phyloP scores from a whole-genome alignment of 2,797 vertebrate species.

The Melanotaenia trifasciata region DNA sequence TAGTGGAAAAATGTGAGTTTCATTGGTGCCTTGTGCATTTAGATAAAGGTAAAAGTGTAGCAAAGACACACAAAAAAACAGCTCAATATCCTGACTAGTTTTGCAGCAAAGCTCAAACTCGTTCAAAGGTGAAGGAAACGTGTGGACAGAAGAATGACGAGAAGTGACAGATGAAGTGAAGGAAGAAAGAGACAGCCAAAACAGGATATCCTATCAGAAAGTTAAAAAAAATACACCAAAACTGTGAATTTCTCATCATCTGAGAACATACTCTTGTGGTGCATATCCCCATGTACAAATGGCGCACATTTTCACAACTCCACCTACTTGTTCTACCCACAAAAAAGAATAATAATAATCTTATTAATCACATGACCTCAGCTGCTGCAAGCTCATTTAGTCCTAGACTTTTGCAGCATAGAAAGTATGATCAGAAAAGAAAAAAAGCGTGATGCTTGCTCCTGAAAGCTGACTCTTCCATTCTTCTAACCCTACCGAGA shows the following conservation, averaged over 20 bases:
- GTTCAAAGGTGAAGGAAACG: constrained; percentile 8
- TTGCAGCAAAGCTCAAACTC: constrained; percentile 13
- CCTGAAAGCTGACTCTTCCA: constrained; percentile 59
- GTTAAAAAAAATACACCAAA: background rate
- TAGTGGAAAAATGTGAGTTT: background rate
- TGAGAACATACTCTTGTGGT: background rate
- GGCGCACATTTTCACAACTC: background rate
- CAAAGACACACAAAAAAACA: constrained; percentile 21
- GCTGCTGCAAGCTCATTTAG: background rate
- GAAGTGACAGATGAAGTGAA: constrained; percentile 26
- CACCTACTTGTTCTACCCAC: background rate
- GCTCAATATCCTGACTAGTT: constrained; percentile 59
- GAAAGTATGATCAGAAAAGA: background rate
- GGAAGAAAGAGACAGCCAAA: constrained; percentile 27
- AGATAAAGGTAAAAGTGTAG: constrained; percentile 17
- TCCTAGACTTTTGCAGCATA: background rate
- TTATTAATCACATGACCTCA: background rate
- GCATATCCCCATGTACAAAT: background rate
- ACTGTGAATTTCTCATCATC: background rate
- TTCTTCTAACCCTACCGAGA: constrained; percentile 44
- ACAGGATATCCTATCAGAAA: constrained; percentile 47
- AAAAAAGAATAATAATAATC: background rate
- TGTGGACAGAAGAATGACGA: constrained; percentile 13
- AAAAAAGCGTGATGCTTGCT: background rate
- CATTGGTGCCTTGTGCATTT: background rate